Base-by-base conservation (phyloP, 2,113 vertebrate genomes). In the Megaleporinus macrocephalus region DNA sequence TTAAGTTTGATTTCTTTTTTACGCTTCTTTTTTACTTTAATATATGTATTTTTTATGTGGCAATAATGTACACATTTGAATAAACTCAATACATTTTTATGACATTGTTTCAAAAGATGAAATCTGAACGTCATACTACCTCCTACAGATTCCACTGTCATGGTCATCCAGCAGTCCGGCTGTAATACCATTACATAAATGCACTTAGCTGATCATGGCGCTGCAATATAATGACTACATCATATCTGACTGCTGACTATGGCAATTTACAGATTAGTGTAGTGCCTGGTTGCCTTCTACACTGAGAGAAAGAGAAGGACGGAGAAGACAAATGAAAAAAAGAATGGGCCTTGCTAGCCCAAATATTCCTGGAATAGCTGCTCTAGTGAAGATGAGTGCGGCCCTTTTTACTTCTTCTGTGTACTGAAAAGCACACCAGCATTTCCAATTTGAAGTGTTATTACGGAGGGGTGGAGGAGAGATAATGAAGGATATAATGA, bases 141-240 rank as follows among this genome's bases (percentile, higher is more conserved):
- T 11, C 18, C 20, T 44, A 44, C 33, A 44, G 24, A 12, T n/a
- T 44, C 30, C 36, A 44, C 36, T 70, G 9, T 44, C n/a, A 44
- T 15, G 10, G 22, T 70, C 66, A n/a, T 44, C 33, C 26, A 41
- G n/a, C 33, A n/a, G 61, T 63, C 79, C 4, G 33, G 2, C 24
- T 14, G 22, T 70, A 86, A 87, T 13, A 57, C 49, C 72, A 83
- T 89, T 89, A 86, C 66, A 55, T 61, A 59, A 86, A 74, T 81
- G 82, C 69, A 84, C 36, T 26, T 36, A 47, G 81, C 71, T 75
- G 80, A 87, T 79, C 80, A 78, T 73, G 63, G 73, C 78, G 84
- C 80, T 22, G 57, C 22, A 73, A 65, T 41, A 5, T 11, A 69
- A 81, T 80, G 26, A 80, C 20, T 74, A 44, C 51, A 71, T 13